These are phyloP conservation scores for Ectropis crepuscularia DNA, from an alignment of 2,888 invertebrate species.

Conservation along the genomic window DNA sequence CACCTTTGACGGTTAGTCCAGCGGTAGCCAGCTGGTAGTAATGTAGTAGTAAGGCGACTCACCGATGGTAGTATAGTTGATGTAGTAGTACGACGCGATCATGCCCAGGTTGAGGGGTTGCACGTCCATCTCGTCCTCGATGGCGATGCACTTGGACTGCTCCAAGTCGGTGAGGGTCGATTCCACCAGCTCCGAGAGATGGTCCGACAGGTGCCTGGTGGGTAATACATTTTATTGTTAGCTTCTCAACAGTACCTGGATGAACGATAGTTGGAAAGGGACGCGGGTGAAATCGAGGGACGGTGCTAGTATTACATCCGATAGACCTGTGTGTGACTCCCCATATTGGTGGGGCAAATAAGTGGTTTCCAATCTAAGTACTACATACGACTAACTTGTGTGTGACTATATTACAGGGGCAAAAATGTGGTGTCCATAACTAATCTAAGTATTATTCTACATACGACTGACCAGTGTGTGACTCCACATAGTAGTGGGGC, in stretches of 20 bases:
- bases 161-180: conserved; percentile 97
- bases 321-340: conserved; percentile 93
- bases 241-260: neutral
- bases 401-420: too few relatives aligned
- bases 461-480: too few relatives aligned
- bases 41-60: conserved; percentile 44
- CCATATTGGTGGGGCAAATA: too few relatives aligned
- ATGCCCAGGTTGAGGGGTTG: conserved; percentile 98
- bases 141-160: conserved; percentile 98
- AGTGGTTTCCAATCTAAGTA: too few relatives aligned
- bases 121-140: conserved; percentile 99
- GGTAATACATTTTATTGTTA: neutral
- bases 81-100: conserved; percentile 99
- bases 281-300: too few relatives aligned
- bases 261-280: too few relatives aligned
- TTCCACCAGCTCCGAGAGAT: conserved; percentile 98
- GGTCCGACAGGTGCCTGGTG: conserved; percentile 96
- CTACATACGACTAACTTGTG: too few relatives aligned
- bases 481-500: too few relatives aligned
- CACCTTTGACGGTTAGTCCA: neutral
- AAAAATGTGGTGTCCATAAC: too few relatives aligned
- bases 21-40: neutral
- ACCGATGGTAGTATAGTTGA: conserved; percentile 98
- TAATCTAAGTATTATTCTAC: too few relatives aligned
- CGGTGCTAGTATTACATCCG: neutral